Evolutionary conservation across 2,888 invertebrate genomes (phyloP).

Genomic region (Idaea aversata): DNA sequence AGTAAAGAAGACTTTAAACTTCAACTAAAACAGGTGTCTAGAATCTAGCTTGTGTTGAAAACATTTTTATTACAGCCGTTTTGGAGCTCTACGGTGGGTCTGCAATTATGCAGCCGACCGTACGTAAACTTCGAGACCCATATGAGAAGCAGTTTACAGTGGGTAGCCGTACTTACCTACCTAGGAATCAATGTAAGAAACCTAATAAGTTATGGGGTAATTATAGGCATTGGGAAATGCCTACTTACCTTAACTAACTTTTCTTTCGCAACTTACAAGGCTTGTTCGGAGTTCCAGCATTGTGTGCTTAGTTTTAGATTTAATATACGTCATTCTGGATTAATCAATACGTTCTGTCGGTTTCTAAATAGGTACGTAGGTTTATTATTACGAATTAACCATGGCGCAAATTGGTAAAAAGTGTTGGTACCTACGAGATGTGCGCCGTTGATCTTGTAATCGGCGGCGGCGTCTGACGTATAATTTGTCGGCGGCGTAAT

Average conservation of each 20-base stretch:
- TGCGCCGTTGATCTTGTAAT: no score
- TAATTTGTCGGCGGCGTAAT: no score
- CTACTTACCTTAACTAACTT: background rate
- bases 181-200: background rate
- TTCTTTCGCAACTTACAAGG: background rate
- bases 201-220: background rate
- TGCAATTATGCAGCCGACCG: no score
- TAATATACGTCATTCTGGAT: background rate
- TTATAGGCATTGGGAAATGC: background rate
- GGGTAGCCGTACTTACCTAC: background rate
- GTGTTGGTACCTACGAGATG: background rate
- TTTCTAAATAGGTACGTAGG: background rate
- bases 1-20: no score
- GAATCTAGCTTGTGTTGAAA: no score
- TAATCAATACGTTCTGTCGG: background rate
- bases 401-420: background rate
- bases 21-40: no score
- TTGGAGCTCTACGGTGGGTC: no score
- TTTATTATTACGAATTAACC: background rate
- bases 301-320: background rate
- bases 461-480: no score
- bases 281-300: background rate
- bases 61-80: no score
- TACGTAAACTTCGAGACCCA: background rate
- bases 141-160: background rate